phyloP scores from a whole-genome alignment of 2,797 vertebrate species.

The Fratercula arctica region DNA sequence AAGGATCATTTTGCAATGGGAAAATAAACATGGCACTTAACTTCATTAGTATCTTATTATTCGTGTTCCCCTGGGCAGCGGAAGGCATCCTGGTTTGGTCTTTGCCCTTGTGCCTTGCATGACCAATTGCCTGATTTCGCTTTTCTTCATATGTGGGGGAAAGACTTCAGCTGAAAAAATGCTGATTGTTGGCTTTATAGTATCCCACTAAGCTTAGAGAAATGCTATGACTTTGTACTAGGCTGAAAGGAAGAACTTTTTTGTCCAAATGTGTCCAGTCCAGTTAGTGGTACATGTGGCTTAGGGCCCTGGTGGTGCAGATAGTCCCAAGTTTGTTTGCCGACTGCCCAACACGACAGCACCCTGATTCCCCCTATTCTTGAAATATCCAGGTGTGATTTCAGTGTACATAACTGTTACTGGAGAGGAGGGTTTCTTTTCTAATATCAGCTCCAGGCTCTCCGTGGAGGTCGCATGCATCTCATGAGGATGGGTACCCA shows the following conservation, averaged over 20 bases:
- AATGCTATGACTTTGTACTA: background rate
- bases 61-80: background rate
- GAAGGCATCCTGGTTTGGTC: background rate
- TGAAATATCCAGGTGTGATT: background rate
- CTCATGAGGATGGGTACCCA: background rate
- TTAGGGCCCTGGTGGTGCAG: background rate
- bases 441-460: background rate
- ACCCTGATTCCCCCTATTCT: background rate
- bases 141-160: background rate
- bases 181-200: background rate
- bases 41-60: background rate
- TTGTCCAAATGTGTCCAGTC: background rate
- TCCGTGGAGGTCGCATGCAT: background rate
- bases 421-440: background rate
- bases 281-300: background rate
- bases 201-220: background rate
- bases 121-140: background rate
- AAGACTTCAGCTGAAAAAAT: background rate
- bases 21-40: slow-evolving; percentile 23
- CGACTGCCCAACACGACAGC: background rate
- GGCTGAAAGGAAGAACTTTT: background rate
- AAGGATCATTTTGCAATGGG: background rate
- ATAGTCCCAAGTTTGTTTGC: background rate
- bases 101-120: background rate
- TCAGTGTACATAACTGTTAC: rapidly evolving